A percentile compares a stretch with the other conserved stretches of the same genome.
These are phyloP conservation scores for Microtus richardsoni DNA, from an alignment of 2,113 vertebrate genomes.

Conservation along the genomic window DNA sequence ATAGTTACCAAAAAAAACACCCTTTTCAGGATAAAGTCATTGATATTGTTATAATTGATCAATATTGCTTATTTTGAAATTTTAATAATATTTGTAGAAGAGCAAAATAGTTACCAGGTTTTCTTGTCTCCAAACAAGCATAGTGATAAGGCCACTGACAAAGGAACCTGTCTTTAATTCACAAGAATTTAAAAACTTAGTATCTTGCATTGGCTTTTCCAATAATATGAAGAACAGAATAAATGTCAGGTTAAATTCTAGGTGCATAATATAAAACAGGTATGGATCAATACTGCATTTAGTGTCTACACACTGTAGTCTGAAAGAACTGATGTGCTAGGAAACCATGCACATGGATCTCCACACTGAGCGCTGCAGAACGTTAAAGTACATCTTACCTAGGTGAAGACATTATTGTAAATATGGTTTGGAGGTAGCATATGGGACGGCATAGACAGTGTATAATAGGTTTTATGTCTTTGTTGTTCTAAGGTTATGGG, in stretches of 20 bases:
- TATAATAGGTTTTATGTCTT: background rate
- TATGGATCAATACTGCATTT: background rate
- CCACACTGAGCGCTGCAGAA: background rate
- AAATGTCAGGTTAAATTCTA: background rate
- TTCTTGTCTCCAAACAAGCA: background rate
- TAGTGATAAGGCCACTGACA: background rate
- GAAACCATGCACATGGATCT: background rate
- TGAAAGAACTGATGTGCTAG: background rate
- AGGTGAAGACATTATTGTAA: background rate
- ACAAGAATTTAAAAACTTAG: background rate
- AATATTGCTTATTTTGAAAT: background rate
- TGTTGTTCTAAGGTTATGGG: background rate
- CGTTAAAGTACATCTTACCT: background rate
- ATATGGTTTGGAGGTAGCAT: background rate
- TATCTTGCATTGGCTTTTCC: background rate
- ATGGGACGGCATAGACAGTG: background rate
- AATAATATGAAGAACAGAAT: background rate
- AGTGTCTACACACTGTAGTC: background rate
- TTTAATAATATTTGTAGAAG: background rate
- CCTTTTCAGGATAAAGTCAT: constrained; percentile 10
- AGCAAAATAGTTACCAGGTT: background rate
- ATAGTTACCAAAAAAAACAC: background rate
- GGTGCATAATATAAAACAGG: background rate
- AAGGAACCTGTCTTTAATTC: background rate
- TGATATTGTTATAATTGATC: background rate